Conservation (phyloP, 64 coral and sea anemone genomes). For the Montipora cactus region DNA sequence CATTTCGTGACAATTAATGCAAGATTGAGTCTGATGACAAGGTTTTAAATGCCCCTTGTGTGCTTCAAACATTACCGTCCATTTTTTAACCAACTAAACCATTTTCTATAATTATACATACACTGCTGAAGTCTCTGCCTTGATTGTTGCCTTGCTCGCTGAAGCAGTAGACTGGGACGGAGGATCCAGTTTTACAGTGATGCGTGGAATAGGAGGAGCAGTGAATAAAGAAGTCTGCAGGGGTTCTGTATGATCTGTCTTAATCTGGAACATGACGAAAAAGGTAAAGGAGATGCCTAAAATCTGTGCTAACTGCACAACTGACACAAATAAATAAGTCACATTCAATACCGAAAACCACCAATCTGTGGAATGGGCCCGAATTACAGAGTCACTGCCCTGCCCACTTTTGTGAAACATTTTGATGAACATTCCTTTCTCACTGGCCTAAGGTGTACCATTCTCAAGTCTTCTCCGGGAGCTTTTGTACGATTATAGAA, state of each 20-base stretch:
- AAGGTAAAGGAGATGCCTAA: neutral
- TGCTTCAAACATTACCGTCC: neutral
- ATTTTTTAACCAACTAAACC: neutral
- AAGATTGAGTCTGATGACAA: too few relatives aligned
- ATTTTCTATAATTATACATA: neutral
- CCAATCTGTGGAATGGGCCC: too few relatives aligned
- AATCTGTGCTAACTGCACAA: neutral
- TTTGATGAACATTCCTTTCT: too few relatives aligned
- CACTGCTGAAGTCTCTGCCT: conserved; percentile 13
- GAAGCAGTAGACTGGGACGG: neutral
- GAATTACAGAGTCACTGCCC: too few relatives aligned
- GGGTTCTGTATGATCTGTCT: conserved; percentile 29
- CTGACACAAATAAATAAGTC: too few relatives aligned
- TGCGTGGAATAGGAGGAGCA: conserved; percentile 52
- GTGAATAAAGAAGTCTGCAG: neutral
- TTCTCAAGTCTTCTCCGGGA: too few relatives aligned
- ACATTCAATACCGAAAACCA: too few relatives aligned
- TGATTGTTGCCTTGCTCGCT: neutral
- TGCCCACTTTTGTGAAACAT: too few relatives aligned
- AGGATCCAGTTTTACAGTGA: conserved; percentile 67
- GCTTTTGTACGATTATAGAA: too few relatives aligned
- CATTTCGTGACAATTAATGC: too few relatives aligned
- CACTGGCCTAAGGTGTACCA: too few relatives aligned
- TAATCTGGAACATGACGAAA: neutral
- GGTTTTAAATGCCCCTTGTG: too few relatives aligned